phyloP scores from a whole-genome alignment of 2,888 invertebrate species.

The Watsonalla cultraria region DNA sequence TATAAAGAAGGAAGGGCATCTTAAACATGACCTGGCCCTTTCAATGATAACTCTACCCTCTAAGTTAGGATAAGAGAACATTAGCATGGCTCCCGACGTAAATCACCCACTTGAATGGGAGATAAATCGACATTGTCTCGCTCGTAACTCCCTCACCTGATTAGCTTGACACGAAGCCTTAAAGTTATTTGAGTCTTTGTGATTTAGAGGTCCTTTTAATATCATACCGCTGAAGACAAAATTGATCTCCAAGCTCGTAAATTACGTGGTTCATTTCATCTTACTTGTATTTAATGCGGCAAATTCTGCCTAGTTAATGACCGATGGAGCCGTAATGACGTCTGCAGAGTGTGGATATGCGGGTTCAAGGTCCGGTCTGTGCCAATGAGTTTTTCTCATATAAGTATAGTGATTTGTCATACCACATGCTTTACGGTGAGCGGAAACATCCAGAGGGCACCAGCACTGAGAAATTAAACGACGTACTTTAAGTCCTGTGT shows the following conservation, averaged over 20 bases:
- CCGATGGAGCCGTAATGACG: too few relatives aligned
- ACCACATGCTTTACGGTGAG: too few relatives aligned
- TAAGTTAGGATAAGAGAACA: neutral
- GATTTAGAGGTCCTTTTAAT: neutral
- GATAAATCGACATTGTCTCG: slow-evolving; percentile 4
- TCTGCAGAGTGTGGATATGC: too few relatives aligned
- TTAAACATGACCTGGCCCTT: neutral
- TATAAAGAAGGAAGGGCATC: neutral
- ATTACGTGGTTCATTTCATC: neutral
- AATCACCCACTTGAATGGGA: slow-evolving; percentile 3
- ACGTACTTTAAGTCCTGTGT: too few relatives aligned
- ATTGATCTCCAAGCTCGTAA: neutral
- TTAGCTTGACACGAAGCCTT: neutral
- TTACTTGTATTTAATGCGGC: too few relatives aligned
- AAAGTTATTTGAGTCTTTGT: neutral
- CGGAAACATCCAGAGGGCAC: too few relatives aligned
- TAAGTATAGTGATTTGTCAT: too few relatives aligned
- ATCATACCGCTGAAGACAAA: neutral
- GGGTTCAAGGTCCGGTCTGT: too few relatives aligned
- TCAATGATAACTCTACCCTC: neutral
- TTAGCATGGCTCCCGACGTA: neutral
- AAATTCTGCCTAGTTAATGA: too few relatives aligned
- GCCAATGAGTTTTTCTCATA: too few relatives aligned
- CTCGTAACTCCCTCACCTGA: neutral
- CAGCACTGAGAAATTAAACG: too few relatives aligned